Base-by-base conservation (phyloP, 2,113 vertebrate genomes). In the Bubalus kerabau region DNA sequence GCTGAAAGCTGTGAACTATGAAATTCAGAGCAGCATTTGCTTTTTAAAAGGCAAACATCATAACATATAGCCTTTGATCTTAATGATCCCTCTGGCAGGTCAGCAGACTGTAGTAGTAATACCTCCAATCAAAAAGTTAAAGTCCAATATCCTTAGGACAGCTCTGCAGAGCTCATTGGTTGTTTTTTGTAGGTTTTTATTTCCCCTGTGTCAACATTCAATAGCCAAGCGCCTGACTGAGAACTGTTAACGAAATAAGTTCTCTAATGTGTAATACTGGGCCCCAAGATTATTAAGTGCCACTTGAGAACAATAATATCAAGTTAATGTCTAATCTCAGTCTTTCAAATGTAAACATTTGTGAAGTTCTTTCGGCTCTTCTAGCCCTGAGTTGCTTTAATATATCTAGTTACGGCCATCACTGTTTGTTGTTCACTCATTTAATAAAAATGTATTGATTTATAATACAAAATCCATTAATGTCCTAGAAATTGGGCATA, bases 51-150 rank as follows among this genome's bases (percentile, higher is more conserved):
- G 81, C 19, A 97, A 97, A 90, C 91, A 52, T 71, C 94, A 96
- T 98, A 98, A 98, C 96, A 17, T 96, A 90, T 92, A 98, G 98
- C 98, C 98, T 99, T 99, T 99, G 98, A 96, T 97, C 98, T 97
- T 92, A 87, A 59, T 95, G 97, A 93, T 96, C 40, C 2, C 0
- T 96, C 97, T 95, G 96, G 93, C 95, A 95, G 80, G 48, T 78
- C 87, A 81, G 17, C 40, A 91, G 21, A 15, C 76, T 81, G 6
- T 78, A 21, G 12, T 54, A 56, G 59, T 91, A 91, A 92, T 56
- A 87, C 7, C 59, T 67, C 80, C 60, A 97, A 76, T 97, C 92
- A 90, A 80, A 81, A 74, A 98, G 97, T 43, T 90, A 62, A 98
- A 99, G 98, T 98, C 92, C 93, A 97, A 52, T 26, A 46, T 24